Conservation (phyloP, 92 coral and sea anemone genomes). For the Epizoanthus stellaris region DNA sequence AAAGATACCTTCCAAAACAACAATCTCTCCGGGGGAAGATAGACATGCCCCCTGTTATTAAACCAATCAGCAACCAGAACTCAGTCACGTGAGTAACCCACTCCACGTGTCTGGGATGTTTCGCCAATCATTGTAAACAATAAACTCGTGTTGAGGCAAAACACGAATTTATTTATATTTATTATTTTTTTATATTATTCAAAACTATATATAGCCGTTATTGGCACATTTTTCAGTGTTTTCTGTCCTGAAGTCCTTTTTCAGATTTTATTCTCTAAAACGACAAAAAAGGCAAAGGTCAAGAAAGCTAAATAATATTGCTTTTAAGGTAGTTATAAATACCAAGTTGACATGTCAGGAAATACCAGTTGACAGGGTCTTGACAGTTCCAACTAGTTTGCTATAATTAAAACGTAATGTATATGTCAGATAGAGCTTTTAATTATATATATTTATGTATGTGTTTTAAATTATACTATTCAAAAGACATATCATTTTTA, state of each 20-base stretch:
- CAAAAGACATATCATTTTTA: too few species aligned
- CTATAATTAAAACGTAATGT: too few species aligned
- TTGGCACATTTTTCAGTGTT: neutral
- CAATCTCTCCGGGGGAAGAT: conserved; percentile 37
- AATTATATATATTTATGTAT: too few species aligned
- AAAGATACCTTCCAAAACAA: conserved; percentile 32
- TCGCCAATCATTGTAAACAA: conserved; percentile 49
- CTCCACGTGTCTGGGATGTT: conserved; percentile 41
- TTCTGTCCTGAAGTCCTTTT: neutral
- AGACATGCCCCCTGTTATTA: conserved; percentile 27
- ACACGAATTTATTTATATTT: neutral
- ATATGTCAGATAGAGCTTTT: too few species aligned
- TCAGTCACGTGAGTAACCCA: conserved; percentile 26
- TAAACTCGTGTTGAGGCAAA: conserved; percentile 38
- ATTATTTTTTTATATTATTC: neutral
- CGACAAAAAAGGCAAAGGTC: conserved; percentile 17
- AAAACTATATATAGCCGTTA: neutral
- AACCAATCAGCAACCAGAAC: conserved; percentile 31
- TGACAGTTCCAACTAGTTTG: too few species aligned
- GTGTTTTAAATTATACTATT: too few species aligned
- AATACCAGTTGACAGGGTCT: too few species aligned
- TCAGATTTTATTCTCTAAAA: neutral
- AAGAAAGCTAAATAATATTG: neutral
- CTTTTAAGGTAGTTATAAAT: too few species aligned
- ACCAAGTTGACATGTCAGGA: too few species aligned